Evolutionary conservation across 30 jellyfish, hydroid and myxozoan genomes (phyloP), one percentile per base, ranked within the genome.

Genomic region (Aurelia sp.): DNA sequence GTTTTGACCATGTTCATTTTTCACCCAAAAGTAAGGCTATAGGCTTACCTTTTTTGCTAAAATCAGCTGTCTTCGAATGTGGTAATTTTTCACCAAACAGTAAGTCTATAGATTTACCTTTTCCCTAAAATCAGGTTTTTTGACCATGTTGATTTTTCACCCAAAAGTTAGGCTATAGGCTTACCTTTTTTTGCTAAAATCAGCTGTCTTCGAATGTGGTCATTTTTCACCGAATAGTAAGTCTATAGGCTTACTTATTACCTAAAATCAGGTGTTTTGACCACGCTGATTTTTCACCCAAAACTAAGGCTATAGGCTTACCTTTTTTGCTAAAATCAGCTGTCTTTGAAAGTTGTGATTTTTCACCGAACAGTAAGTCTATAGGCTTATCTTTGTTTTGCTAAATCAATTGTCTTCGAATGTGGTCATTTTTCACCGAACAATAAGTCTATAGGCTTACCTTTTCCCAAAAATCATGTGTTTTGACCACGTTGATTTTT

Each of bases 151-250:
- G 0, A 59, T n/a, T 59, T 59, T 13, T 3, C 69, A n/a, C 4
- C 69, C 3, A 59, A 59, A 59, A 11, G 69, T 59, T 4, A 59
- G 69, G 69, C 69, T 59, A 59, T 59, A 59, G 31, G 31, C 69
- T 59, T 59, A 59, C 69, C 69, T 18, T 13, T 59, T 59, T 59
- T 1, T 0, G 8, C 35, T 6, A 59, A 59, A 35, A 22, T 15
- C 19, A 30, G 15, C 50, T 15, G 9, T n/a, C 4, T 66, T 30
- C 21, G 44, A 30, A 66, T 4, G 35, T 20, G 4, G 2, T 3
- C 3, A 20, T n/a, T 66, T 66, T 19, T 16, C 57, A 66, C 4
- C 78, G 5, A 66, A 8, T 8, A 4, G 50, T 8, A 27, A 66
- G 24, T 20, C 55, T 17, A 66, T 66, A 35, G 35, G 21, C 78